Conservation (phyloP, 2,113 vertebrate species). For the Dromas ardeola region DNA sequence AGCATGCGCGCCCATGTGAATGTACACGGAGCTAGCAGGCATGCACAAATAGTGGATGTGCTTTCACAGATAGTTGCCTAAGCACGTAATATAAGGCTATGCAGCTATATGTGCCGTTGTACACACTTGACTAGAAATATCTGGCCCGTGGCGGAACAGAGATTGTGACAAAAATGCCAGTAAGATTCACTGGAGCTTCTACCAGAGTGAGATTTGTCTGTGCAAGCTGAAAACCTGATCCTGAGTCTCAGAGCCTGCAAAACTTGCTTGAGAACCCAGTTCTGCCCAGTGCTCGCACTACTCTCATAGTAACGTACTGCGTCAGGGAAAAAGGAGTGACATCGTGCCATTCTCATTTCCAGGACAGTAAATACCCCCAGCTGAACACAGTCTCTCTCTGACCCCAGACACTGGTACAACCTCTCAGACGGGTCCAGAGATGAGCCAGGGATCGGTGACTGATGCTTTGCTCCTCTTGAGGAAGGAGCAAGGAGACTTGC, state of each 20-base stretch:
- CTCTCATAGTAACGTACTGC: background rate
- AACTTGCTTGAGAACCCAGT: background rate
- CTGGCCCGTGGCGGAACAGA: background rate
- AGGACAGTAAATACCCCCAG: background rate
- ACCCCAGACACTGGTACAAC: background rate
- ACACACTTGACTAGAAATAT: background rate
- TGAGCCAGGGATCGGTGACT: background rate
- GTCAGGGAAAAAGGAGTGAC: background rate
- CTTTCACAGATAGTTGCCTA: background rate
- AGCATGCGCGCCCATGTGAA: accelerated
- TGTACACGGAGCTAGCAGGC: accelerated
- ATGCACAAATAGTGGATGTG: accelerated
- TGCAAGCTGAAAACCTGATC: background rate
- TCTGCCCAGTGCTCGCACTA: background rate
- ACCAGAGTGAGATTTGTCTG: background rate
- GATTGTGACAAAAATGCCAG: background rate
- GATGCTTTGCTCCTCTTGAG: background rate
- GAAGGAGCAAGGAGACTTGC: background rate
- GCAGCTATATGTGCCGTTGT: too few species aligned
- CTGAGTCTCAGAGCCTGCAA: background rate
- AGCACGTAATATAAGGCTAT: accelerated
- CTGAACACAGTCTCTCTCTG: background rate
- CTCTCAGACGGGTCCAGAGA: background rate
- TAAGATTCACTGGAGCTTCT: background rate
- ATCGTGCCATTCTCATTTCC: background rate